Evolutionary conservation across 2,888 invertebrate species (phyloP).

Genomic region (Aphodius sticticus): DNA sequence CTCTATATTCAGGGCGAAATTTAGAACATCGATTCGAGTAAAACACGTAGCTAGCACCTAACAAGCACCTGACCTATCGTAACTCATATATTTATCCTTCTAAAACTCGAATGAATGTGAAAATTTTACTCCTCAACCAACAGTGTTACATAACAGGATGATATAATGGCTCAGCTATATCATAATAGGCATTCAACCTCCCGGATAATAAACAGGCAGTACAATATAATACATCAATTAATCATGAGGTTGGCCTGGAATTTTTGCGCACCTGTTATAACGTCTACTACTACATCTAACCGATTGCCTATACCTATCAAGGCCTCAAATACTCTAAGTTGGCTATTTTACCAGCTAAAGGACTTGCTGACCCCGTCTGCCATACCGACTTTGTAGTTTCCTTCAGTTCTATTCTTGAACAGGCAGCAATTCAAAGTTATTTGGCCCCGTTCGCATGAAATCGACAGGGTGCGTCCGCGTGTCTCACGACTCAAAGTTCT

Average conservation of each 20-base stretch:
- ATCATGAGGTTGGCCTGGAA: not conserved
- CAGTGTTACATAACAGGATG: not conserved
- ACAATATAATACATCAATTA: slow-evolving; percentile 4
- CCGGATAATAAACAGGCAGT: not conserved
- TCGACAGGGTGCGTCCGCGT: not conserved
- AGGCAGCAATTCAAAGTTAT: not conserved
- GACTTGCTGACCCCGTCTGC: not conserved
- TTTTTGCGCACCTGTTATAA: not conserved
- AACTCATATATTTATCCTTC: not conserved
- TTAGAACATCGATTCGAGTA: no score
- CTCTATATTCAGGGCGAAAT: no score
- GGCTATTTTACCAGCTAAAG: not conserved
- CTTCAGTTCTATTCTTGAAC: not conserved
- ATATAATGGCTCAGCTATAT: not conserved
- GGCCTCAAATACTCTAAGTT: not conserved
- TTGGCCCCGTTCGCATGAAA: not conserved
- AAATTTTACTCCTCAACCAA: not conserved
- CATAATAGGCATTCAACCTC: not conserved
- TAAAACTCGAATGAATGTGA: not conserved
- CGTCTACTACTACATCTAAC: not conserved
- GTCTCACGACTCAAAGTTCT: not conserved
- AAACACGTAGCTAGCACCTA: no score
- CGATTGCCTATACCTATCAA: not conserved
- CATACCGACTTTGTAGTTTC: not conserved
- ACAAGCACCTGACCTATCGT: no score